Conservation (phyloP, 2,113 vertebrate species). For the Rhynchopsitta pachyrhyncha region DNA sequence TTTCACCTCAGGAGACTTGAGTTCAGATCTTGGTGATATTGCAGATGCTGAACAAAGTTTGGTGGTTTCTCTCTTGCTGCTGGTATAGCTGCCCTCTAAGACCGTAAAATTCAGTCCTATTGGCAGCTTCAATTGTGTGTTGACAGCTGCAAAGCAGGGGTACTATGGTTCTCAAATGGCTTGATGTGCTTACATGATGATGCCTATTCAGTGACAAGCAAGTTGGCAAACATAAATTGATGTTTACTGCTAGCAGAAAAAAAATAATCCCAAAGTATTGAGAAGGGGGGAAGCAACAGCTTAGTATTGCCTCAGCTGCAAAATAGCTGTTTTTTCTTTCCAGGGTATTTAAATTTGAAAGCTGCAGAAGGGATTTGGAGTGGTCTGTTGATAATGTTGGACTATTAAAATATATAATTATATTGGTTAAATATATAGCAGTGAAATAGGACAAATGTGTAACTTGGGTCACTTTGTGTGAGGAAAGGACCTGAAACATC, state of each 20-base stretch:
- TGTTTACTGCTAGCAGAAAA: not conserved
- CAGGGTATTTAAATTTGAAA: not conserved
- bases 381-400: not conserved
- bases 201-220: not conserved
- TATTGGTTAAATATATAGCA: not conserved
- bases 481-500: not conserved
- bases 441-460: not conserved
- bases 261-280: not conserved
- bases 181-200: not conserved
- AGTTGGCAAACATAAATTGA: not conserved
- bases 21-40: conserved; percentile 26
- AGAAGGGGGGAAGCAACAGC: not conserved
- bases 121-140: not conserved
- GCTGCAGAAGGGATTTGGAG: not conserved
- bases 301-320: not conserved
- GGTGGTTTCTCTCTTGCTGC: not conserved
- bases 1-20: conserved; percentile 58
- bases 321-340: not conserved
- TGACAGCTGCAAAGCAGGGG: not conserved
- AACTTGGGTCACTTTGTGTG: not conserved
- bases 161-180: not conserved
- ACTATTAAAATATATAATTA: not conserved
- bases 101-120: not conserved
- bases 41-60: not conserved
- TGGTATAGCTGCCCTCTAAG: not conserved